Base-by-base conservation (phyloP, 2,888 invertebrate species). In the Empis livida region DNA sequence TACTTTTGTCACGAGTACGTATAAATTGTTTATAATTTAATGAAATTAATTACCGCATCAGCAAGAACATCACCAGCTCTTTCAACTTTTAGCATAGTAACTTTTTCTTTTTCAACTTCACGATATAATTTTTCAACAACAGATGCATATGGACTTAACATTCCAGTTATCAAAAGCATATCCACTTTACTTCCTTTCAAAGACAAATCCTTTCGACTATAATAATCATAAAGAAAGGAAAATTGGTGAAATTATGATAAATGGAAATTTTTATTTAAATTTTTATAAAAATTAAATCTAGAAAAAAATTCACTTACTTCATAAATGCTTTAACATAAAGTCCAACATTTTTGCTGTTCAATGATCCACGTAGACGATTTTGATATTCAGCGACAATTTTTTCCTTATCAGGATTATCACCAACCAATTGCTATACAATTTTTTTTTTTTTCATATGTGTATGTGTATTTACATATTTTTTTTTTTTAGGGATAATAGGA, bases 51-150 rank as follows among this genome's bases (percentile, higher is more conserved):
- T 61, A 90, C 90, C 62, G 84, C 80, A 71, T 92, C 91, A 52
- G 82, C 78, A 50, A 92, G 73, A 8, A 90, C 89, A 70, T 91
- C 90, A n/a, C 89, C 89, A 43, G 83, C 86, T 51, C 82, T 78
- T 59, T 91, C 90, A 51, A 92, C 79, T 65, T 89, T 86, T 46
- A 92, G 73, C 53, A 91, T 79, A 51, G 89, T 89, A 45, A 87
- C 82, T 61, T 83, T 82, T 59, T 84, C 82, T 64, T 86, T 87
- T 63, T 87, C 85, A 63, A 86, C 74, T 57, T 82, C 80, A 50
- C 79, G 77, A 71, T 84, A 80, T 67, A 88, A 75, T 59, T 83
- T 83, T 67, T 86, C 84, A 43, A 90, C 86, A 50, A 87, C 85
- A 51, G 78, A 74, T 51, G 86, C 77, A 69, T 89, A 89, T 1